These are phyloP conservation scores for Melanotaenia pygmaea DNA, from an alignment of 2,797 vertebrate species.

Conservation along the genomic window DNA sequence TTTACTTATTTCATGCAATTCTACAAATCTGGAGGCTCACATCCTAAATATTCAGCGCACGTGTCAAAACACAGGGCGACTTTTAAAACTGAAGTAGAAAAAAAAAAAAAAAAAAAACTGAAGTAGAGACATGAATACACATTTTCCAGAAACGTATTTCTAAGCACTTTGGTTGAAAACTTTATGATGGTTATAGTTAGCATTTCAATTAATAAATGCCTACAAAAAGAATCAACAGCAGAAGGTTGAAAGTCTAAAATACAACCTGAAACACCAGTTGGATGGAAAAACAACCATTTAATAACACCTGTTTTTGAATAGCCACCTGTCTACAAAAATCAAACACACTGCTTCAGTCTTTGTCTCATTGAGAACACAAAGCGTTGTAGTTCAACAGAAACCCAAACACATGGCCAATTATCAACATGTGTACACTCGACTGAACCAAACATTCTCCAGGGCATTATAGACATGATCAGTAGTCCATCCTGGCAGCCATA, in stretches of 20 bases:
- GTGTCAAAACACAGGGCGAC: slow-evolving; percentile 4
- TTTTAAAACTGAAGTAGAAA: background rate
- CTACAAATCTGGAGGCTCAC: slow-evolving; percentile 53
- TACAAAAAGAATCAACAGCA: background rate
- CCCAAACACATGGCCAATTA: slow-evolving; percentile 72
- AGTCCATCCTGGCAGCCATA: slow-evolving; percentile 19
- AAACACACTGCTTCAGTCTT: background rate
- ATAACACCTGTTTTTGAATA: slow-evolving; percentile 20
- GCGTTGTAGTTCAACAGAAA: slow-evolving; percentile 33
- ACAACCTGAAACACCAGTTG: background rate
- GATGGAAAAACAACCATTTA: background rate
- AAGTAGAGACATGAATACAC: background rate
- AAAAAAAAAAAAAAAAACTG: too few species aligned
- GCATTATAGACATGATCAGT: slow-evolving; percentile 24
- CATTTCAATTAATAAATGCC: background rate
- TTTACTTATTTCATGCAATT: slow-evolving; percentile 44
- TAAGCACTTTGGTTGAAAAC: background rate
- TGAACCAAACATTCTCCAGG: slow-evolving; percentile 61
- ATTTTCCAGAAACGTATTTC: background rate
- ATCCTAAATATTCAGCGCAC: slow-evolving; percentile 51
- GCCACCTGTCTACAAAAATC: slow-evolving; percentile 32
- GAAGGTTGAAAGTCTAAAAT: background rate
- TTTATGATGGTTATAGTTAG: background rate
- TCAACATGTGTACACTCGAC: slow-evolving; percentile 25
- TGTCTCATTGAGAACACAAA: slow-evolving; percentile 4